Evolutionary conservation across 2,888 invertebrate species (phyloP).

Genomic region (Anagyrus pseudococci): DNA sequence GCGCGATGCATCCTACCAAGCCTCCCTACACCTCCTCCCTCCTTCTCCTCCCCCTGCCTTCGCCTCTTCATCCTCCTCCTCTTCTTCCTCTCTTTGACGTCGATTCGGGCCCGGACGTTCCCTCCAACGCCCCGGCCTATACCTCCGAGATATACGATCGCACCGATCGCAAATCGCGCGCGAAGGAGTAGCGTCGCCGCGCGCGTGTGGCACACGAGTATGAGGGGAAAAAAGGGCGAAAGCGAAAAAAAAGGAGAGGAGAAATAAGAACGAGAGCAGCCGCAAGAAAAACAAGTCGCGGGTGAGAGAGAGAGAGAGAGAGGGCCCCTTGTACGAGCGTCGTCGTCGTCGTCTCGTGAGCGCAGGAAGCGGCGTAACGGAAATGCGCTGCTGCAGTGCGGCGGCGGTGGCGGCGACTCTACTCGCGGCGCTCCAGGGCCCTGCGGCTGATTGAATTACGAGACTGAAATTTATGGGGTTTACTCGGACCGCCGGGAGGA

Average conservation of each 20-base stretch:
- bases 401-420: constrained; percentile 7
- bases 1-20: constrained; percentile 20
- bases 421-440: constrained; percentile 15
- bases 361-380: constrained; percentile 37
- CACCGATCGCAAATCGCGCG: constrained; percentile 28
- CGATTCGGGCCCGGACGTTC: constrained; percentile 6
- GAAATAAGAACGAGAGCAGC: not conserved
- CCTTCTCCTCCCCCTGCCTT: not conserved
- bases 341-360: too few species aligned
- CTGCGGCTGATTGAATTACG: constrained; percentile 40
- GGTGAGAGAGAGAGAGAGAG: not conserved
- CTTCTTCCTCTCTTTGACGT: not conserved
- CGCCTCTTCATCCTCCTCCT: not conserved
- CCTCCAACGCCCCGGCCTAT: too few species aligned
- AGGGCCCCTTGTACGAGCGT: constrained; percentile 2
- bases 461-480: constrained; percentile 39
- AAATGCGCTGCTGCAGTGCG: constrained; percentile 35
- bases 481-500: not conserved
- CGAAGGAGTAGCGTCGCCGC: constrained; percentile 18
- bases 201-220: not conserved
- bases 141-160: constrained; percentile 21
- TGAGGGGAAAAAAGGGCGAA: constrained; percentile 1
- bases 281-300: not conserved
- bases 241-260: not conserved
- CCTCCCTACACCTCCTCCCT: not conserved